These are phyloP conservation scores for Habrosyne pyritoides DNA, from an alignment of 2,888 invertebrate genomes.

Conservation along the genomic window DNA sequence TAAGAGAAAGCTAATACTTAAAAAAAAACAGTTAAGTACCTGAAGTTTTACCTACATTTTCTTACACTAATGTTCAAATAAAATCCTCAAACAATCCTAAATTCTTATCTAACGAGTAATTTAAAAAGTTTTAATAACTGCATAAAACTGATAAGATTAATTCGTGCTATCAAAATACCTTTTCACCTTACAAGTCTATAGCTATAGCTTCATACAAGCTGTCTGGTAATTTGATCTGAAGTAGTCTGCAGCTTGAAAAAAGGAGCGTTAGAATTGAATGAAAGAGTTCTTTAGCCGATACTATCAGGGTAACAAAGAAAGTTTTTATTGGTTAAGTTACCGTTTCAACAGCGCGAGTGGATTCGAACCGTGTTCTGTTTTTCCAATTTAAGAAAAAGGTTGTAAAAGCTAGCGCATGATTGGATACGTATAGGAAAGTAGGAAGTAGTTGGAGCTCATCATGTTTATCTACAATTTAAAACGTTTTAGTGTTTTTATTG, in stretches of 20 bases:
- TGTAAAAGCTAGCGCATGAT: slow-evolving; percentile 46
- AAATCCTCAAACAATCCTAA: slow-evolving; percentile 27
- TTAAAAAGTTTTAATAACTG: slow-evolving; percentile 56
- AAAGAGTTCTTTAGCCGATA: slow-evolving; percentile 70
- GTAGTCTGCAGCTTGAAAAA: slow-evolving; percentile 41
- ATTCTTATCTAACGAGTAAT: slow-evolving; percentile 41
- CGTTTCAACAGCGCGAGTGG: slow-evolving; percentile 36
- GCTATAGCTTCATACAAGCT: neutral
- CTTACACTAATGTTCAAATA: too few species aligned
- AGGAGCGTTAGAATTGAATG: slow-evolving; percentile 51
- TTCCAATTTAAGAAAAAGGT: slow-evolving; percentile 76
- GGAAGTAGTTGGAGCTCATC: neutral
- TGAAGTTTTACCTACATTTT: too few species aligned
- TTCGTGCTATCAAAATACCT: slow-evolving; percentile 10
- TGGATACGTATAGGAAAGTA: neutral
- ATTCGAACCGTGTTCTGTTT: slow-evolving; percentile 68
- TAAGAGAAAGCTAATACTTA: too few species aligned
- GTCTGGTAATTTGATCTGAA: slow-evolving; percentile 1
- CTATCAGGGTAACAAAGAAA: slow-evolving; percentile 80
- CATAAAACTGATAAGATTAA: slow-evolving; percentile 37
- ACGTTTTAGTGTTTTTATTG: too few species aligned
- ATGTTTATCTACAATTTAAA: neutral
- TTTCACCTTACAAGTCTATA: slow-evolving; percentile 5
- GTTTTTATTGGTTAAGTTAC: slow-evolving; percentile 78
- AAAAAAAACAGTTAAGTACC: too few species aligned